Evolutionary conservation across 1,140 invertebrate species (phyloP).

Genomic region (Latrodectus geometricus): DNA sequence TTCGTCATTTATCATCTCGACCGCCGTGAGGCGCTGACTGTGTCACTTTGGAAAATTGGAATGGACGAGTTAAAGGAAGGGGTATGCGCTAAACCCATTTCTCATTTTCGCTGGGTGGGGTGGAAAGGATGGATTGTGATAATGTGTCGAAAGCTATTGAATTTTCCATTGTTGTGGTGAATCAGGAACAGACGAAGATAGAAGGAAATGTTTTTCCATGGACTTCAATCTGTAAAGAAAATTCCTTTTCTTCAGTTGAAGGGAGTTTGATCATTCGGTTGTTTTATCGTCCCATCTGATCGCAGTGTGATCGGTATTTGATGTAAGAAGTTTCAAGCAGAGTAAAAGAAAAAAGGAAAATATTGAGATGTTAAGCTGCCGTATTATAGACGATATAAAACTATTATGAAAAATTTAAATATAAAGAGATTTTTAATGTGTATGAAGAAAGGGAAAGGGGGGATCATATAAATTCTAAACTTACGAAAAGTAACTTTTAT

Average conservation of each 20-base stretch:
- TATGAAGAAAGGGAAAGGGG: no score
- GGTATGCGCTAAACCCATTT: slow-evolving; percentile 24
- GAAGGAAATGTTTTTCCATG: slow-evolving; percentile 17
- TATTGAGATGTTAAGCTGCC: no score
- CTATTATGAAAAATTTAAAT: no score
- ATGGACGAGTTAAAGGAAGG: slow-evolving; percentile 49
- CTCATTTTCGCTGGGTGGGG: not conserved
- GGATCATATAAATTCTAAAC: no score
- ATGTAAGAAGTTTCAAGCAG: no score
- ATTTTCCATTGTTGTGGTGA: slow-evolving; percentile 20
- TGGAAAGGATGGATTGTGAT: not conserved
- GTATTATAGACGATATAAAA: no score
- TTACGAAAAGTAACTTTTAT: no score
- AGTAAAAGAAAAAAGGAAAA: no score
- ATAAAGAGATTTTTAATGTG: no score
- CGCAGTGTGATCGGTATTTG: no score
- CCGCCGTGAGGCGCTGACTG: slow-evolving; percentile 23
- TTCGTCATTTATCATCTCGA: slow-evolving; percentile 35
- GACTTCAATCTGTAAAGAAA: not conserved
- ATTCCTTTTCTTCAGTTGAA: not conserved
- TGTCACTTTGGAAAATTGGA: slow-evolving; percentile 57
- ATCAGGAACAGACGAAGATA: not conserved
- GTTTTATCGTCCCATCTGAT: no score
- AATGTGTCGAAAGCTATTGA: slow-evolving; percentile 33
- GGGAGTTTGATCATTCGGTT: not conserved